phyloP scores from a whole-genome alignment of 2,113 vertebrate species.

The Vanacampus margaritifer region DNA sequence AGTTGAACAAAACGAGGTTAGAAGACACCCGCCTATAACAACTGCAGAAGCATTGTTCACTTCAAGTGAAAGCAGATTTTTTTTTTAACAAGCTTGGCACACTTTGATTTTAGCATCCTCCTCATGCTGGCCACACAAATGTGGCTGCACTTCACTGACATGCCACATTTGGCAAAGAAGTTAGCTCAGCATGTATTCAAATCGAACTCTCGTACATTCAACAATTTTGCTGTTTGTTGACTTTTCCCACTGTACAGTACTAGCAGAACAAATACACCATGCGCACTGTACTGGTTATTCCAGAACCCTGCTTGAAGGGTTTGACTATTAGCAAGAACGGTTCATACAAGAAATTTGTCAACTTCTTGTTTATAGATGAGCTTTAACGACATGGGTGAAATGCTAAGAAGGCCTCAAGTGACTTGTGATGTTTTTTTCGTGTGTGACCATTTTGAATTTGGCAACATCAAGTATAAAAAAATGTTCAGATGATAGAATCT shows the following conservation, averaged over 20 bases:
- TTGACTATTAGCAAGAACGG: neutral
- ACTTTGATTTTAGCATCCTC: neutral
- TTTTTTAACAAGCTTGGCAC: neutral
- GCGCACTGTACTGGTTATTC: slow-evolving; percentile 1
- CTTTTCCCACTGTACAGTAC: neutral
- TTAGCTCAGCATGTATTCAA: neutral
- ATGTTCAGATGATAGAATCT: neutral
- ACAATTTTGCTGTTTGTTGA: neutral
- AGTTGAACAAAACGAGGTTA: slow-evolving; percentile 15
- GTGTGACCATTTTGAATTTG: neutral
- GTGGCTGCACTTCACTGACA: neutral
- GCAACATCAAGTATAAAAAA: neutral
- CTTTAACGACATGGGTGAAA: neutral
- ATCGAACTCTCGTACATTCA: neutral
- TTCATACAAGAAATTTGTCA: neutral
- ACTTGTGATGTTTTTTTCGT: neutral
- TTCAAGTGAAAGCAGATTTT: neutral
- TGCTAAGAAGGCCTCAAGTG: neutral
- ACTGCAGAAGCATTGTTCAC: neutral
- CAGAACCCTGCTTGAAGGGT: slow-evolving; percentile 3
- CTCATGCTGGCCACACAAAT: neutral
- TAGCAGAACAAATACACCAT: neutral
- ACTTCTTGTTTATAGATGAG: neutral
- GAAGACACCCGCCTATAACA: slow-evolving; percentile 11
- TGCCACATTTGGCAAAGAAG: neutral